Conservation (phyloP, 2,888 invertebrate genomes). For the Ochropleura plecta region DNA sequence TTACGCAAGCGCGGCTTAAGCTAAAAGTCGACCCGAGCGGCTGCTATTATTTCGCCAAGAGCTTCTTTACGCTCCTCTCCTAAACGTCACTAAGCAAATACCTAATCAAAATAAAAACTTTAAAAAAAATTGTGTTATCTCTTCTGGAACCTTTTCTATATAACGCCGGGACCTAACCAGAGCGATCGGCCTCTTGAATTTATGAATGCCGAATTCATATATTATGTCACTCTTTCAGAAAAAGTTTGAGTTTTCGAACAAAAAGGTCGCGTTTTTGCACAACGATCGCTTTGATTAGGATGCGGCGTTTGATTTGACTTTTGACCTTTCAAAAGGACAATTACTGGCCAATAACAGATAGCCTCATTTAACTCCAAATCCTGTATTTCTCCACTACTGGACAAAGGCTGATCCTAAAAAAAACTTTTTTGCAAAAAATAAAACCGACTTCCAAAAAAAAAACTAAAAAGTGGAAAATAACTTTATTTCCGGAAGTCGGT, state of each 20-base stretch:
- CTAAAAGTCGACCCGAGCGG: no score
- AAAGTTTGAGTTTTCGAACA: not conserved
- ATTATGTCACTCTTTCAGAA: not conserved
- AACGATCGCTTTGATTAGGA: not conserved
- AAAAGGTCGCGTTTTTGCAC: not conserved
- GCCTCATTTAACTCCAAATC: not conserved
- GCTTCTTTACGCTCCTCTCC: no score
- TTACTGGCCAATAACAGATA: not conserved
- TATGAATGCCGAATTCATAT: not conserved
- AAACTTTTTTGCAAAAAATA: no score
- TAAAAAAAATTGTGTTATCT: no score
- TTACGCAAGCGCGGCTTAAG: no score
- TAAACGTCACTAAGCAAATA: no score
- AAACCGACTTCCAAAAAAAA: no score
- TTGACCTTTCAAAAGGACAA: not conserved
- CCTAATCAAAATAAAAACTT: no score
- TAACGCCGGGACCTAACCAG: not conserved
- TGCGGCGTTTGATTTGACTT: not conserved
- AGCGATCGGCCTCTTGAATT: not conserved
- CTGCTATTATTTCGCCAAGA: no score
- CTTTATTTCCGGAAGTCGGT: no score
- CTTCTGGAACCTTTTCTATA: not conserved
- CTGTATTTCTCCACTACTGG: not conserved
- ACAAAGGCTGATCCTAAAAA: conserved; percentile 20
- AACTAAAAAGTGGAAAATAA: no score